Base-by-base conservation (phyloP, 2,113 vertebrate species). In the Colinus virginianus region DNA sequence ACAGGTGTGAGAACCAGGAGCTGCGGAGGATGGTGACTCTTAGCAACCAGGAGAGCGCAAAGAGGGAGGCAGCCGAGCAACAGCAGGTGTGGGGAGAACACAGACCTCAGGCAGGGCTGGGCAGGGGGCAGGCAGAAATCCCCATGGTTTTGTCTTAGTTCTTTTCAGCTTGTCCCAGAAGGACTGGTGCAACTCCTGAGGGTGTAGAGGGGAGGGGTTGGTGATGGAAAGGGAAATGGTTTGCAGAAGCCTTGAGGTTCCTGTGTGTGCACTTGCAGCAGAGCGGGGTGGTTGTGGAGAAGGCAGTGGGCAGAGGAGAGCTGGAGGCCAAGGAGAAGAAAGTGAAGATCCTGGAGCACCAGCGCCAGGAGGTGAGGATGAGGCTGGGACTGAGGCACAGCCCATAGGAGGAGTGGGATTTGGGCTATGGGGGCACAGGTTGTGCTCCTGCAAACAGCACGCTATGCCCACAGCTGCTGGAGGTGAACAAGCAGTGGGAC, bases 401-500 rank as follows among this genome's bases (percentile, higher is more conserved):
- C 76, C 23, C 30, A 21, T 40, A 56, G 18, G 13, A 61, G 55
- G 46, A 80, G 32, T 28, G 72, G 63, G 72, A 69, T 84, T 82
- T 2, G 79, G 90, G 84, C 15, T 45, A 68, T 1, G 2, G 49
- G 67, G 45, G 1, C 17, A 9, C 3, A 9, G 18, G 40, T 69
- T 68, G 36, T 21, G 20, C 58, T 82, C 40, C 62, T 15, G 5
- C 97, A 86, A 97, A 70, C 56, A 16, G 14, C 3, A 6, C 8
- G 95, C 51, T 95, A 78, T 91, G 76, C 69, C 82, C 9, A 1
- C 97, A 99, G 99, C 98, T 99, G 78, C 98, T 99, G 96, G 99
- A 99, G 90, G 99, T 99, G 95, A 99, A 99, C 95, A 99, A 99
- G 95, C 99, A 99, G 49, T 99, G 99, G 99, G 99, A 99, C 97